Percentiles rank a stretch among this genome's conserved stretches.
Evolutionary conservation across 2,113 vertebrate species (phyloP).

Genomic region (Alectura lathami): DNA sequence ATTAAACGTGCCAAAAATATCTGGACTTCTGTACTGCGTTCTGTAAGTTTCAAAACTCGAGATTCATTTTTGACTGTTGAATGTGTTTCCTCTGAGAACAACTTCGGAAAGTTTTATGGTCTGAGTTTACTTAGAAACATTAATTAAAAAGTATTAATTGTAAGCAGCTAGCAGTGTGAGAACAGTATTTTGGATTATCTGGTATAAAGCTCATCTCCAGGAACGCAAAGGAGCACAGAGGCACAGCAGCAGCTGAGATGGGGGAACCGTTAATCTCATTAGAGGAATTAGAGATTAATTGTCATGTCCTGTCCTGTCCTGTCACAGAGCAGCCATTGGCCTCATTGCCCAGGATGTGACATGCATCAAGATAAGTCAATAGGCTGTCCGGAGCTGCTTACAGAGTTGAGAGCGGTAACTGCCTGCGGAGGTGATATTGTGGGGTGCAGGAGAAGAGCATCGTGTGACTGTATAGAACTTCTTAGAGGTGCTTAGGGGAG

Average conservation of each 20-base stretch:
- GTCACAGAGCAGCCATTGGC: background rate
- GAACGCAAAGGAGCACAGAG: background rate
- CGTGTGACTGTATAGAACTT: background rate
- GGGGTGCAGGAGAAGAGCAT: background rate
- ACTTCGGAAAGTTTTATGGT: background rate
- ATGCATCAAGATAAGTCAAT: background rate
- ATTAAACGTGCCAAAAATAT: background rate
- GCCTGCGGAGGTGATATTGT: background rate
- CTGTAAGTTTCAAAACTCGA: background rate
- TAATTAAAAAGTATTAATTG: background rate
- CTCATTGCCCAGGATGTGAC: background rate
- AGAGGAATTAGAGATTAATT: background rate
- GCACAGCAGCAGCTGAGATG: rapidly evolving
- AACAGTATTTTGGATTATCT: background rate
- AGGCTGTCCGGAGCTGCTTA: background rate
- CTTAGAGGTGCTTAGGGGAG: background rate
- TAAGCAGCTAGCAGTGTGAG: background rate
- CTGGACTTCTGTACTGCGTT: background rate
- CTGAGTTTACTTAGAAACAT: background rate
- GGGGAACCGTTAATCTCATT: background rate
- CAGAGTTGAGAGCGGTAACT: background rate
- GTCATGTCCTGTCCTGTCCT: background rate
- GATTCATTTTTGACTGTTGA: background rate
- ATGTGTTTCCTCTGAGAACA: background rate
- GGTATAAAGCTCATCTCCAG: background rate